These are phyloP conservation scores for Rotaria magnacalcarata DNA, from an alignment of 2,888 invertebrate species.

Conservation along the genomic window DNA sequence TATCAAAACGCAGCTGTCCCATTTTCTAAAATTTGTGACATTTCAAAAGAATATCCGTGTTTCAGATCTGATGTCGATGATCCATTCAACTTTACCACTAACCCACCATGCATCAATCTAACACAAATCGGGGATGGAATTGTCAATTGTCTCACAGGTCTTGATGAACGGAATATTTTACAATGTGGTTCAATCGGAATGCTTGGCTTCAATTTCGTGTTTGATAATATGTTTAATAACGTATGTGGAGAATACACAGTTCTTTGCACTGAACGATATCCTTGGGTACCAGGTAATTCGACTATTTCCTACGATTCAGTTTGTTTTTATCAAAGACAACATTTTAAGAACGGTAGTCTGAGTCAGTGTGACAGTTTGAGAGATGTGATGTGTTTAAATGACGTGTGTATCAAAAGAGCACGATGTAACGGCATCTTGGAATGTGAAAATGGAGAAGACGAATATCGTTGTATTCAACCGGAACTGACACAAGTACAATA, in stretches of 20 bases:
- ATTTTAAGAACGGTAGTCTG: background rate
- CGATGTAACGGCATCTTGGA: background rate
- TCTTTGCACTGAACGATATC: background rate
- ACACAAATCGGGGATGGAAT: slow-evolving; percentile 16
- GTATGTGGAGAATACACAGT: background rate
- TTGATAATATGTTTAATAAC: background rate
- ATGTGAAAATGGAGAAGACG: background rate
- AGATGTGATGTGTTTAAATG: background rate
- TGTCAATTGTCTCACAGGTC: background rate
- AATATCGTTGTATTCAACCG: background rate
- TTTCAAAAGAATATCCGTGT: slow-evolving; percentile 23
- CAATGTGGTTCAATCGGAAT: background rate
- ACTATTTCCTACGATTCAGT: background rate
- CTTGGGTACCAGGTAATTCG: background rate
- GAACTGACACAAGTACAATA: background rate
- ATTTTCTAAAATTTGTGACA: background rate
- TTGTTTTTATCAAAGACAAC: background rate
- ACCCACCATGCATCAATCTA: slow-evolving; percentile 17
- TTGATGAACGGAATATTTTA: background rate
- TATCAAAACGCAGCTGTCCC: background rate
- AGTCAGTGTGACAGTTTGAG: background rate
- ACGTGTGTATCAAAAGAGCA: background rate
- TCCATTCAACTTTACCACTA: background rate
- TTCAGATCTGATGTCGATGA: background rate
- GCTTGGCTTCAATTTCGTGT: background rate